phyloP scores from a whole-genome alignment of 2,888 invertebrate genomes.

The Pherbina coryleti region DNA sequence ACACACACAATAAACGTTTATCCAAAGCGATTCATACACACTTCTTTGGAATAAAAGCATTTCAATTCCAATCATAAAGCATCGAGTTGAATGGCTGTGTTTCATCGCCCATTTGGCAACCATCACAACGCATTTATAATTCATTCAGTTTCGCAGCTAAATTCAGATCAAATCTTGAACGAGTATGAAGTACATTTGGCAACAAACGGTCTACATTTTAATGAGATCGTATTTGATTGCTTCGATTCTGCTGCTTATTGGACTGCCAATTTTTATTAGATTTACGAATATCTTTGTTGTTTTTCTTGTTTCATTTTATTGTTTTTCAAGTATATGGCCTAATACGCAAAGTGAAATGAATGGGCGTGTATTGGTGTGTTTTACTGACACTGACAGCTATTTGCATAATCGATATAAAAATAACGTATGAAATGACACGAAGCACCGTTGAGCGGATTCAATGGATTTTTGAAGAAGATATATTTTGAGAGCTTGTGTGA shows the following conservation, averaged over 20 bases:
- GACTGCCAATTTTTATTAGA: background rate
- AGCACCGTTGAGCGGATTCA: background rate
- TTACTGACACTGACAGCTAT: slow-evolving; percentile 13
- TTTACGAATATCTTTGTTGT: background rate
- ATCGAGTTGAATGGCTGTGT: background rate
- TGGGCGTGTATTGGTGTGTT: background rate
- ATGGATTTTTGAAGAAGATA: background rate
- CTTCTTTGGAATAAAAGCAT: background rate
- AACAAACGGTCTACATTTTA: background rate
- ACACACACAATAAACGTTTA: no score
- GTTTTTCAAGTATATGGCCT: background rate
- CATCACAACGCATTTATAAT: slow-evolving; percentile 5
- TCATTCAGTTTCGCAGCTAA: background rate
- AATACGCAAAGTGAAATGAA: background rate
- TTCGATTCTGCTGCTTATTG: background rate
- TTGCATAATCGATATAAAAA: slow-evolving; percentile 18
- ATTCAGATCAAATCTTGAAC: background rate
- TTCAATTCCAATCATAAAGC: background rate
- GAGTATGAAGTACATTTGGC: background rate
- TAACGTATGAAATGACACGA: background rate
- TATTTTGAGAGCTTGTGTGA: background rate
- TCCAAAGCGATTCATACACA: no score
- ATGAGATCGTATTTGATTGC: background rate
- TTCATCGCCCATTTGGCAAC: background rate
- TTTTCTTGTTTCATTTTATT: background rate